These are phyloP conservation scores for Stegastes partitus DNA, from an alignment of 2,113 vertebrate genomes.

Conservation along the genomic window DNA sequence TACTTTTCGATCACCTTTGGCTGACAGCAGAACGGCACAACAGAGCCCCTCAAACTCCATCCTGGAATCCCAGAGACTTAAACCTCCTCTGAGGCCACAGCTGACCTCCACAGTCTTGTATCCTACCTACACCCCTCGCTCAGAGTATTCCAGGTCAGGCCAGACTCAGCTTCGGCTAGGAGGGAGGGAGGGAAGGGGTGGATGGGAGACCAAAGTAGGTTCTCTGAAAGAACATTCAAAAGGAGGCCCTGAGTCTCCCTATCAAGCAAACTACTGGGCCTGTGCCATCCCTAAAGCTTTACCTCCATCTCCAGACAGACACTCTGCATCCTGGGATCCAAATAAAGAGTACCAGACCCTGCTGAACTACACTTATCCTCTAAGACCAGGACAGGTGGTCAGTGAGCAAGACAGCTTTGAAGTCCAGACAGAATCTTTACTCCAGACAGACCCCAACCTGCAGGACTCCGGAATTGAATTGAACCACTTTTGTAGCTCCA, in stretches of 20 bases:
- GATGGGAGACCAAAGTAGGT: background rate
- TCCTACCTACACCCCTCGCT: constrained; percentile 52
- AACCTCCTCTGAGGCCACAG: constrained; percentile 56
- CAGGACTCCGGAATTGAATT: constrained; percentile 92
- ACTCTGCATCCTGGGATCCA: constrained; percentile 89
- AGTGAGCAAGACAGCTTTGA: constrained; percentile 51
- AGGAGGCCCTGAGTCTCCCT: constrained; percentile 67
- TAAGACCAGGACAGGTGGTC: constrained; percentile 84
- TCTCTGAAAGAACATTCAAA: constrained; percentile 29
- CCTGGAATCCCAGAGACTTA: constrained; percentile 59
- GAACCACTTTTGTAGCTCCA: constrained; percentile 86
- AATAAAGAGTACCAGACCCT: constrained; percentile 91
- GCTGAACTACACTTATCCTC: constrained; percentile 94
- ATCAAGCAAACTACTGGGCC: constrained; percentile 90
- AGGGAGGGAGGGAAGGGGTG: background rate
- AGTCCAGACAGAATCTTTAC: constrained; percentile 19
- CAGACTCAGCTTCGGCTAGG: constrained; percentile 21
- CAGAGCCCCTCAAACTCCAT: constrained; percentile 64
- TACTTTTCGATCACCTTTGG: background rate
- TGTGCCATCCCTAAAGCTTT: constrained; percentile 88
- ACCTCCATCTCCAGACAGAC: constrained; percentile 87
- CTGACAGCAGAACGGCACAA: constrained; percentile 28
- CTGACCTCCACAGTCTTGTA: constrained; percentile 70
- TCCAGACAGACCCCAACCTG: constrained; percentile 74
- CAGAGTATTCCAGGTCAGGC: constrained; percentile 6